Evolutionary conservation across 1,140 invertebrate species (phyloP).

Genomic region (Olivierus martensii): DNA sequence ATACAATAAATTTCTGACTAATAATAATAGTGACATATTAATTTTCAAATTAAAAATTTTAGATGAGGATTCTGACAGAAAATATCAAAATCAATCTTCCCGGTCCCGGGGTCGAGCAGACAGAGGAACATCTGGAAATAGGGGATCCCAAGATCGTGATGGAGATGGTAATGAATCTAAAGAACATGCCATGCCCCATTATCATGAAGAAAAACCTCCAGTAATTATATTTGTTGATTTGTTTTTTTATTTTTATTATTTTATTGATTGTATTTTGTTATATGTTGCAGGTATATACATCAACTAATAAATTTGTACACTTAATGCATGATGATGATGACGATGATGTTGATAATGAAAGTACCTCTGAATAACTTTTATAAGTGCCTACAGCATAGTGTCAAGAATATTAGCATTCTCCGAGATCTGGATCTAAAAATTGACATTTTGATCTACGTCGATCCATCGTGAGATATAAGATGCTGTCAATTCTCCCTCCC

Average conservation of each 20-base stretch:
- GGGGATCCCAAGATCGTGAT: slow-evolving; percentile 4
- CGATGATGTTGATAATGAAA: not conserved
- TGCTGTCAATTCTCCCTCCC: no score
- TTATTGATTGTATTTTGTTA: not conserved
- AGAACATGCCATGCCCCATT: slow-evolving; percentile 7
- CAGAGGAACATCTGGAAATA: slow-evolving; percentile 3
- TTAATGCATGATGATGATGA: slow-evolving; percentile 6
- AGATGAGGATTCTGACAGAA: no score
- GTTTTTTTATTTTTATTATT: not conserved
- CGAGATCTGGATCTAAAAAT: no score
- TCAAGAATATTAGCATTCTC: no score
- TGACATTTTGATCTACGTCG: no score
- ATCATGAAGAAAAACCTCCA: slow-evolving; percentile 9
- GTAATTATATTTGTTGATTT: slow-evolving; percentile 1
- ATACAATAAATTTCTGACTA: no score
- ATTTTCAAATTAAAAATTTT: no score
- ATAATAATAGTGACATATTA: no score
- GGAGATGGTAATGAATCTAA: slow-evolving; percentile 5
- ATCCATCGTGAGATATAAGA: no score
- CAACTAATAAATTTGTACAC: slow-evolving; percentile 12
- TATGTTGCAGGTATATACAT: slow-evolving; percentile 9
- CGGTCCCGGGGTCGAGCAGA: not conserved
- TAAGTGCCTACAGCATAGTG: no score
- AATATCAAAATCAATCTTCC: no score
- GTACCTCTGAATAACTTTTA: slow-evolving; percentile 8